A percentile compares a stretch with the other conserved stretches of the same genome.
Evolutionary conservation across 2,797 vertebrate genomes (phyloP).

Genomic region (Catamblyrhynchus diadema): DNA sequence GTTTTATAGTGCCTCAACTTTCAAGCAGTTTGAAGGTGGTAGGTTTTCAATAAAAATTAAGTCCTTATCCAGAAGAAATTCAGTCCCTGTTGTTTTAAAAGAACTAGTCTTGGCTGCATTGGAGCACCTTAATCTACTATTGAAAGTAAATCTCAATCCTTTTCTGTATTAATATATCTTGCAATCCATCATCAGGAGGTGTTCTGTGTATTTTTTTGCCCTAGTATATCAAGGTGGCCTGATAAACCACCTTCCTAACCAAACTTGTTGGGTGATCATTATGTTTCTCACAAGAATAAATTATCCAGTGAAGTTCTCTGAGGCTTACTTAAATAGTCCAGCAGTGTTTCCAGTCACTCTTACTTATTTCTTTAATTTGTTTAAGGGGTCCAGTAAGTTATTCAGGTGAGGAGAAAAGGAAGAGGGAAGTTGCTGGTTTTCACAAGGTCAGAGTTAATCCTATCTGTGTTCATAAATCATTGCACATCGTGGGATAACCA

Average conservation of each 20-base stretch:
- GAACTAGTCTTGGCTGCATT: slow-evolving; percentile 70
- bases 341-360: slow-evolving; percentile 69
- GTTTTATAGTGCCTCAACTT: slow-evolving; percentile 79
- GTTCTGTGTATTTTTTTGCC: slow-evolving; percentile 72
- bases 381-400: slow-evolving; percentile 57
- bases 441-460: slow-evolving; percentile 57
- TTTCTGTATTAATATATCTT: slow-evolving; percentile 80
- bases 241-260: slow-evolving; percentile 81
- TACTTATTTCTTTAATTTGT: slow-evolving; percentile 74
- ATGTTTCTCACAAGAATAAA: slow-evolving; percentile 79
- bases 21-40: slow-evolving; percentile 76
- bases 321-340: slow-evolving; percentile 71
- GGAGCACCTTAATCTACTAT: slow-evolving; percentile 77
- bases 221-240: slow-evolving; percentile 78
- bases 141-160: slow-evolving; percentile 80
- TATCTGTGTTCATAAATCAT: slow-evolving; percentile 64
- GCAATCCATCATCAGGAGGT: slow-evolving; percentile 80
- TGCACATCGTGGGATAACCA: slow-evolving; percentile 9
- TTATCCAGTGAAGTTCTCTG: slow-evolving; percentile 73
- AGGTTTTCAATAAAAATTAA: slow-evolving; percentile 83
- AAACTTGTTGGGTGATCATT: slow-evolving; percentile 82
- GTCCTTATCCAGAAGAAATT: slow-evolving; percentile 75
- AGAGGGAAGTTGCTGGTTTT: slow-evolving; percentile 31
- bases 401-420: slow-evolving; percentile 40
- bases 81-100: slow-evolving; percentile 75